A percentile compares a stretch with the other conserved stretches of the same genome.
Conservation (phyloP, 2,113 vertebrate genomes). For the Galemys pyrenaicus region DNA sequence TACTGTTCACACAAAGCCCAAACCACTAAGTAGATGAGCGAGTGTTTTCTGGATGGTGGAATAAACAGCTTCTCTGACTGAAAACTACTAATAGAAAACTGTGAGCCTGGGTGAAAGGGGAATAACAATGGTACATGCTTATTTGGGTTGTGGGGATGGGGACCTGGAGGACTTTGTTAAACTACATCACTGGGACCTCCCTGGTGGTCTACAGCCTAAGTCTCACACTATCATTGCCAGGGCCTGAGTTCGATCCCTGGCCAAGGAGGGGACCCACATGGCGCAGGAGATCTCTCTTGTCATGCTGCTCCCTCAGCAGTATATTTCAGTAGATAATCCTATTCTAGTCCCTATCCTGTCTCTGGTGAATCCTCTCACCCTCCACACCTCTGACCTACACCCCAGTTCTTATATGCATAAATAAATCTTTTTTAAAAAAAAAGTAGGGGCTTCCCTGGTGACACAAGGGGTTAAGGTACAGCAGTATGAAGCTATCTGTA, state of each 20-base stretch:
- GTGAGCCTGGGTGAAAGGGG: not conserved
- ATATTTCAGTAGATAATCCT: no score
- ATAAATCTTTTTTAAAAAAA: no score
- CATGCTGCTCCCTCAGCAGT: no score
- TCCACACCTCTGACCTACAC: no score
- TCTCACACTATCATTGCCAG: no score
- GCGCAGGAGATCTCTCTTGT: no score
- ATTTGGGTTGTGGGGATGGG: not conserved
- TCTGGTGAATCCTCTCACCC: no score
- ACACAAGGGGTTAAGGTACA: not conserved
- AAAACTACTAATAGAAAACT: not conserved
- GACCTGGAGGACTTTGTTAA: not conserved
- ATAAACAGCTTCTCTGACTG: not conserved
- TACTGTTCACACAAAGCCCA: not conserved
- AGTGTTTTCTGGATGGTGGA: not conserved
- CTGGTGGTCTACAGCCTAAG: not conserved
- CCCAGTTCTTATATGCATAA: no score
- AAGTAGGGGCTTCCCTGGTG: not conserved
- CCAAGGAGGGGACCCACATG: no score
- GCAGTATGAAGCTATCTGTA: no score
- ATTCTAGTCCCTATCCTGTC: no score
- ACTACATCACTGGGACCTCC: not conserved
- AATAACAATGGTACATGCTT: not conserved
- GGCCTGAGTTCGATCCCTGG: no score
- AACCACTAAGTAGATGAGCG: not conserved